These are phyloP conservation scores for Verasper variegatus DNA, from an alignment of 2,113 vertebrate genomes.

Conservation along the genomic window DNA sequence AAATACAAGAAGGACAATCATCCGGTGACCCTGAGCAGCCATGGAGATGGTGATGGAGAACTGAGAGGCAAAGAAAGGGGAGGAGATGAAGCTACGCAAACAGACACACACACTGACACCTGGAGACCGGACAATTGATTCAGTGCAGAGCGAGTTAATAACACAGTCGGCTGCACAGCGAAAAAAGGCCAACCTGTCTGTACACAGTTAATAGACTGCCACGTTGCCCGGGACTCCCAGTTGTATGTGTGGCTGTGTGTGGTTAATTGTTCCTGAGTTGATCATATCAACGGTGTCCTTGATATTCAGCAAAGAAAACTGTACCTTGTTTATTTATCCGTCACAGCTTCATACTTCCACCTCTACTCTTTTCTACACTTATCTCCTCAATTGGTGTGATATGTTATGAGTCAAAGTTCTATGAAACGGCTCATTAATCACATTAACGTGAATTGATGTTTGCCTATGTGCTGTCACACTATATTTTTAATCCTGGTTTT, in stretches of 20 bases:
- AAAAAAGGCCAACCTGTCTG: constrained; percentile 61
- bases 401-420: too few species aligned
- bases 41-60: constrained; percentile 28
- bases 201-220: constrained; percentile 55
- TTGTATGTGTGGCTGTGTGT: not conserved
- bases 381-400: too few species aligned
- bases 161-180: constrained; percentile 65
- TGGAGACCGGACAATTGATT: constrained; percentile 63
- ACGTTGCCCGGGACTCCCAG: constrained; percentile 11
- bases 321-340: not conserved
- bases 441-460: too few species aligned
- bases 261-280: constrained; percentile 48
- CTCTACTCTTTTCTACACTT: not conserved
- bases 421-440: too few species aligned
- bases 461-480: too few species aligned
- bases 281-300: constrained; percentile 19
- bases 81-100: constrained; percentile 29
- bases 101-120: constrained; percentile 49
- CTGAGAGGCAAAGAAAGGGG: constrained; percentile 3
- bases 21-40: constrained; percentile 62
- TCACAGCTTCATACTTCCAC: not conserved
- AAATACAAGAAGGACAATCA: constrained; percentile 56
- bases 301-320: constrained; percentile 1
- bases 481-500: too few species aligned
- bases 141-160: constrained; percentile 67